These are phyloP conservation scores for Pantelozetes paolii DNA, from an alignment of 2,888 invertebrate species.

Conservation along the genomic window DNA sequence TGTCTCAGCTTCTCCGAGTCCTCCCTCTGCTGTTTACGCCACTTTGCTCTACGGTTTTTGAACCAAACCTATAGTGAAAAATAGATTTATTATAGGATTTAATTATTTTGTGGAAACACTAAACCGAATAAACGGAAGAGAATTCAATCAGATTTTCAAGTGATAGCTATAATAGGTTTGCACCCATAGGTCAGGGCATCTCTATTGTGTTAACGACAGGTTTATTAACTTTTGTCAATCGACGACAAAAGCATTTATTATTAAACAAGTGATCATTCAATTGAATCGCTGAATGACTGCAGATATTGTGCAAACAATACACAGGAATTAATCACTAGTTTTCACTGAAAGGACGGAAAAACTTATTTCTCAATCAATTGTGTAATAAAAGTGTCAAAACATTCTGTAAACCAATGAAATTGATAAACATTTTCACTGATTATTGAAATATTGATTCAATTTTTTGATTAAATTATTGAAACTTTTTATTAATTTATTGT, in stretches of 20 bases:
- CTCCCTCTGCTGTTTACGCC: conserved; percentile 88
- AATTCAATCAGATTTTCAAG: conserved; percentile 26
- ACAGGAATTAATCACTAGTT: too few relatives aligned
- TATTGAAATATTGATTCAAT: too few relatives aligned
- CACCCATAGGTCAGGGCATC: neutral
- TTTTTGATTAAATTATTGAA: too few relatives aligned
- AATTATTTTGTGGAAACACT: too few relatives aligned
- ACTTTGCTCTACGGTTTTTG: conserved; percentile 90
- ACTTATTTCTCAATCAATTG: too few relatives aligned
- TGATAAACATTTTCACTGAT: too few relatives aligned
- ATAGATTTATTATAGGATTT: neutral
- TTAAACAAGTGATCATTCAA: neutral
- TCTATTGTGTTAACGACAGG: conserved; percentile 22
- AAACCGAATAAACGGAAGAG: neutral
- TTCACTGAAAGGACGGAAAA: too few relatives aligned
- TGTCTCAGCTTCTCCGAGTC: conserved; percentile 62
- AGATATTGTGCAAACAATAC: too few relatives aligned
- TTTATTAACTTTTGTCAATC: conserved; percentile 6
- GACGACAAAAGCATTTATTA: neutral
- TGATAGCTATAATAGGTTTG: neutral
- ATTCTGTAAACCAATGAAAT: too few relatives aligned
- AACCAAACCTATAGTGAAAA: conserved; percentile 78
- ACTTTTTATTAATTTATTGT: too few relatives aligned
- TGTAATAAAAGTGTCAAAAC: too few relatives aligned
- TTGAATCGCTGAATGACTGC: too few relatives aligned